These are phyloP conservation scores for Adrianichthys oophorus DNA, from an alignment of 2,797 vertebrate genomes.

Conservation along the genomic window DNA sequence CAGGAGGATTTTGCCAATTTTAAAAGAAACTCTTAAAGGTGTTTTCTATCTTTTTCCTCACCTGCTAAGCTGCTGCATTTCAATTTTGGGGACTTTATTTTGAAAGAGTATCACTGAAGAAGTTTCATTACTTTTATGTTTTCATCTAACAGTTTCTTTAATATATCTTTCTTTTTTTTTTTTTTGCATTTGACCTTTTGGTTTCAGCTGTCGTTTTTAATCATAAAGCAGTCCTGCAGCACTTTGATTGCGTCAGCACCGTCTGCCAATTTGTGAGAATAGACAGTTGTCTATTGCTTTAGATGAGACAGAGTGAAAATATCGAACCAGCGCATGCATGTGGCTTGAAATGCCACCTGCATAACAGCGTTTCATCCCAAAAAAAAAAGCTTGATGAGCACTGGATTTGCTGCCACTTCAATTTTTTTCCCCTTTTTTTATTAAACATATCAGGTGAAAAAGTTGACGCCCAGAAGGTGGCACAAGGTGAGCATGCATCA, in stretches of 20 bases:
- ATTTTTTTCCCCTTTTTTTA: constrained; percentile 38
- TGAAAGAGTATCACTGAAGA: too few relatives aligned
- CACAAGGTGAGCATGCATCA: constrained; percentile 13
- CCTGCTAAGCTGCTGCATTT: background rate
- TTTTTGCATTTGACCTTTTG: constrained; percentile 54
- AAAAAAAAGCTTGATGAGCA: constrained; percentile 67
- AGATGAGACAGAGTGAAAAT: constrained; percentile 65
- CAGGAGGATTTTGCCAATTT: constrained; percentile 9
- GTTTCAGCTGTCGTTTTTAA: constrained; percentile 33
- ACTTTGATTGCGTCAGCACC: constrained; percentile 63
- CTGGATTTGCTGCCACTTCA: constrained; percentile 42
- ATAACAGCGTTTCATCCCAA: constrained; percentile 69
- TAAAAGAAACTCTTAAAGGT: constrained; percentile 10
- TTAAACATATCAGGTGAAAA: constrained; percentile 50
- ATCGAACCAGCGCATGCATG: constrained; percentile 61
- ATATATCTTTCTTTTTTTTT: constrained; percentile 18
- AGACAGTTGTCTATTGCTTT: constrained; percentile 69
- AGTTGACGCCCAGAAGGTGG: constrained; percentile 25
- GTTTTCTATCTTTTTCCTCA: constrained; percentile 8
- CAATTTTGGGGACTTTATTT: too few relatives aligned
- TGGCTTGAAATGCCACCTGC: constrained; percentile 45
- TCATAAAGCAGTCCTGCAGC: constrained; percentile 6
- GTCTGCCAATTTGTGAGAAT: constrained; percentile 58
- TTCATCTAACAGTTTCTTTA: too few relatives aligned
- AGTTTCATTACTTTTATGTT: too few relatives aligned